These are phyloP conservation scores for Oxystoma pomonae DNA, from an alignment of 2,888 invertebrate species.

Conservation along the genomic window DNA sequence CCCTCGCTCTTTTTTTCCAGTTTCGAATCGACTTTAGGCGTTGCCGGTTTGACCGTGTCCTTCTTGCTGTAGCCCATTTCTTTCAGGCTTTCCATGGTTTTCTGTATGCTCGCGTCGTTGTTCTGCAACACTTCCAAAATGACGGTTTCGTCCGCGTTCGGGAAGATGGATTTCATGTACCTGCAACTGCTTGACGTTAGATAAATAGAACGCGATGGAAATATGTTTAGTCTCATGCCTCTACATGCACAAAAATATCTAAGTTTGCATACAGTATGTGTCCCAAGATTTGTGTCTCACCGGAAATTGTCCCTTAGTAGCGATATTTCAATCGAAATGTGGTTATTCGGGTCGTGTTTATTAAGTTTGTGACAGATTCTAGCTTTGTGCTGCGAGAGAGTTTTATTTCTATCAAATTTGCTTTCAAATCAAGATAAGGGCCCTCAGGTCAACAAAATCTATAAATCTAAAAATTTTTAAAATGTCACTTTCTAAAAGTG, in stretches of 20 bases:
- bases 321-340: too few relatives aligned
- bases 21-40: conserved; percentile 48
- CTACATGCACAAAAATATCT: conserved; percentile 1
- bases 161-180: conserved; percentile 88
- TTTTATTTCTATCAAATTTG: too few relatives aligned
- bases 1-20: conserved; percentile 32
- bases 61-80: conserved; percentile 80
- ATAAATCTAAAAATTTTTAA: too few relatives aligned
- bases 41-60: conserved; percentile 56
- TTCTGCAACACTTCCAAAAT: conserved; percentile 79
- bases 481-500: too few relatives aligned
- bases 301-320: too few relatives aligned
- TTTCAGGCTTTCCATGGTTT: conserved; percentile 75
- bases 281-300: too few relatives aligned
- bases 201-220: background rate
- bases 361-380: too few relatives aligned
- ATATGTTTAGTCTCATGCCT: background rate
- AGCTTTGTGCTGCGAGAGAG: too few relatives aligned
- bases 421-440: too few relatives aligned
- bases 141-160: conserved; percentile 84
- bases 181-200: conserved; percentile 50
- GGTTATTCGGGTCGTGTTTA: too few relatives aligned
- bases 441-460: too few relatives aligned
- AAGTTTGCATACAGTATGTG: conserved; percentile 14
- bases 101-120: conserved; percentile 88